phyloP scores from a whole-genome alignment of 2,888 invertebrate species.

The Tipula helvola region DNA sequence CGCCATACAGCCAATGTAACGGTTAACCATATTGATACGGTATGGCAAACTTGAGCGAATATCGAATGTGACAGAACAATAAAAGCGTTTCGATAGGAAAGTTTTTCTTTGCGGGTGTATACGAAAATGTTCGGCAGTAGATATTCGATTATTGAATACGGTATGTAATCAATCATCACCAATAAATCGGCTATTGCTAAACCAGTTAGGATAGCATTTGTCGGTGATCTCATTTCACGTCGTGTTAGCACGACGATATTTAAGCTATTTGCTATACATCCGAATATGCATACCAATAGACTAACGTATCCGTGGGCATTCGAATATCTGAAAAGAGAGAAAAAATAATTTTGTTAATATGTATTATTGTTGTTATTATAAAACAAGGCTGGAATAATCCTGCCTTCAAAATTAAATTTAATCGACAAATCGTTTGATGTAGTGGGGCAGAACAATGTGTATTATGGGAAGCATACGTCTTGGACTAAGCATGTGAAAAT shows the following conservation, averaged over 20 bases:
- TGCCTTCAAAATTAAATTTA: no score
- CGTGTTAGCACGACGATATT: constrained; percentile 84
- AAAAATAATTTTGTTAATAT: neutral
- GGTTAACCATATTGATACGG: constrained; percentile 87
- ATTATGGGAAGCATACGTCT: no score
- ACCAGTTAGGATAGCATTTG: constrained; percentile 82
- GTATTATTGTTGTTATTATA: no score
- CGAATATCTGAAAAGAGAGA: constrained; percentile 43
- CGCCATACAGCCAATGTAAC: constrained; percentile 89
- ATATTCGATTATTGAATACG: constrained; percentile 72
- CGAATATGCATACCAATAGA: constrained; percentile 76
- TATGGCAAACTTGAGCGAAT: constrained; percentile 78
- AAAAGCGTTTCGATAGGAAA: constrained; percentile 63
- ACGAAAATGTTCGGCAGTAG: constrained; percentile 39
- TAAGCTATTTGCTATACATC: constrained; percentile 80
- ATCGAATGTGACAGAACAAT: constrained; percentile 85
- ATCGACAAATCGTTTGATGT: no score
- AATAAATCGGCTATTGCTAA: constrained; percentile 85
- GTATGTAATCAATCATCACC: constrained; percentile 87
- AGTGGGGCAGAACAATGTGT: no score
- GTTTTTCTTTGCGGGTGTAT: constrained; percentile 39
- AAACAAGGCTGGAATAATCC: no score
- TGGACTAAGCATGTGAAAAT: no score
- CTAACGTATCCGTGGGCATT: constrained; percentile 75
- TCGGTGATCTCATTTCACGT: constrained; percentile 82